Evolutionary conservation across 2,797 vertebrate species (phyloP).

Genomic region (Mycteria americana): DNA sequence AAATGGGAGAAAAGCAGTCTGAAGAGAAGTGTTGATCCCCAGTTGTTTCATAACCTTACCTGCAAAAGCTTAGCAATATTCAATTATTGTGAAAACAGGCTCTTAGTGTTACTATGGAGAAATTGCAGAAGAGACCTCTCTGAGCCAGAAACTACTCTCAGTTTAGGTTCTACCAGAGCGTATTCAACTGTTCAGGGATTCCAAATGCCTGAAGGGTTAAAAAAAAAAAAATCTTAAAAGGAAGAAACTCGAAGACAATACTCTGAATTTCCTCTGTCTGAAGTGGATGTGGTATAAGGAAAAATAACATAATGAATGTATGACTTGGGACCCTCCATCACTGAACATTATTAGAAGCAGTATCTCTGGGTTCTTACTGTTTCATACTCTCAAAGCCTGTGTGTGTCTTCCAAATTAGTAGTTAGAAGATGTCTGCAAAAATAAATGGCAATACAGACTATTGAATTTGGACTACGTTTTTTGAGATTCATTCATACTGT

Average conservation of each 20-base stretch:
- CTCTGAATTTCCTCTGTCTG: not conserved
- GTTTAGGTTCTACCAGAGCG: not conserved
- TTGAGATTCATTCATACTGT: not conserved
- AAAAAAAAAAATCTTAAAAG: not conserved
- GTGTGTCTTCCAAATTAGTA: not conserved
- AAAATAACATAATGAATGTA: not conserved
- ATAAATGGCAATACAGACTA: not conserved
- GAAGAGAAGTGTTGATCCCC: not conserved
- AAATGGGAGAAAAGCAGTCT: not conserved
- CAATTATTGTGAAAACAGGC: not conserved
- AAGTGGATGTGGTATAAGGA: not conserved
- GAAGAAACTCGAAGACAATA: not conserved
- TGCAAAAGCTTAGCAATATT: not conserved
- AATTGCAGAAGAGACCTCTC: not conserved
- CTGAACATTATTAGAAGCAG: not conserved
- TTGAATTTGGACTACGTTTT: not conserved
- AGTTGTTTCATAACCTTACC: not conserved
- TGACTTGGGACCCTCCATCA: not conserved
- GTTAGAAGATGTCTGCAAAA: not conserved
- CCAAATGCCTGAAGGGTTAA: not conserved
- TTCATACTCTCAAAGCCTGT: not conserved
- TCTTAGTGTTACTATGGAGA: not conserved
- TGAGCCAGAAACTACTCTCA: not conserved
- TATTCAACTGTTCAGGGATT: not conserved
- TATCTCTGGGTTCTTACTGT: not conserved